These are phyloP conservation scores for Drosophila funebris DNA, from an alignment of 1,140 invertebrate genomes.

Conservation along the genomic window DNA sequence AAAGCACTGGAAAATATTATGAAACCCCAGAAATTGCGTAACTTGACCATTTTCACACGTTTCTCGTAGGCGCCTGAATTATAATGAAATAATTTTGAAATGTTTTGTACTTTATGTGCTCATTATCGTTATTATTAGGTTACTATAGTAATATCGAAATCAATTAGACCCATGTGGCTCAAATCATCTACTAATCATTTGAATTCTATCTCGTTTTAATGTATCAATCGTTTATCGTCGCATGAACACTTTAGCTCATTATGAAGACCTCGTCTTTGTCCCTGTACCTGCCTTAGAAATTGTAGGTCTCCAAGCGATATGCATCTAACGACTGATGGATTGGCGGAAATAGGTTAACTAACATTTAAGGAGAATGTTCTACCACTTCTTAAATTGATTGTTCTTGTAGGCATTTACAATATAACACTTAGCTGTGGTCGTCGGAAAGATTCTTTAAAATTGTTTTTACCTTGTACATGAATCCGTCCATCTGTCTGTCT, in stretches of 20 bases:
- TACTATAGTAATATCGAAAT: background rate
- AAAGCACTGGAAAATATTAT: background rate
- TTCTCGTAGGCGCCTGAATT: background rate
- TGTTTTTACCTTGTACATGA: no score
- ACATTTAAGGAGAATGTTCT: no score
- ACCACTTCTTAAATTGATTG: constrained; percentile 59
- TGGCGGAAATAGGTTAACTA: constrained; percentile 51
- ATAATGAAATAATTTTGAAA: background rate
- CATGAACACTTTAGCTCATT: constrained; percentile 56
- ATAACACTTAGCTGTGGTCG: no score
- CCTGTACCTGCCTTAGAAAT: constrained; percentile 51
- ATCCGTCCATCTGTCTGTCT: no score
- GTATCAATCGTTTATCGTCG: constrained; percentile 17
- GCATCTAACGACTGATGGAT: constrained; percentile 53
- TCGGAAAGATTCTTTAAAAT: no score
- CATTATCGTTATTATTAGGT: constrained; percentile 42
- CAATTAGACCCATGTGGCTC: background rate
- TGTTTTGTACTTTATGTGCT: background rate
- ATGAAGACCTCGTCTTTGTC: constrained; percentile 48
- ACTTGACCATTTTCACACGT: background rate
- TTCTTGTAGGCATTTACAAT: constrained; percentile 52
- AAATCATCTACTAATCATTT: background rate
- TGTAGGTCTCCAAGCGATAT: constrained; percentile 56
- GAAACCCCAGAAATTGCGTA: background rate
- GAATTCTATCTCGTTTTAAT: background rate